Evolutionary conservation across 2,888 invertebrate species (phyloP).

Genomic region (Papilio protenor): DNA sequence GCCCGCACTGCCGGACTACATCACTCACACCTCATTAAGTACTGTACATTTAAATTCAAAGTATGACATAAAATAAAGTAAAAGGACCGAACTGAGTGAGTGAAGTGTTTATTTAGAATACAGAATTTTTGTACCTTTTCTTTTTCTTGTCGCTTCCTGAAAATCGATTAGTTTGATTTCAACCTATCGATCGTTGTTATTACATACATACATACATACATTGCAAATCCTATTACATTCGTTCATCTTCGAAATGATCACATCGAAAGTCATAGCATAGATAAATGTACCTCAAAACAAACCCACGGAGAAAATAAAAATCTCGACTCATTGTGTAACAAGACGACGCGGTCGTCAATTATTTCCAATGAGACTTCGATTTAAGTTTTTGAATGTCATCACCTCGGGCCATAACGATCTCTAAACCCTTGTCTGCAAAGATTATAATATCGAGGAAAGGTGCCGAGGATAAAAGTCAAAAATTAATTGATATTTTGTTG

Average conservation of each 20-base stretch:
- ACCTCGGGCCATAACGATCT: constrained; percentile 37
- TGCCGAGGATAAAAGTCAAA: constrained; percentile 64
- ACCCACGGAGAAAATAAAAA: constrained; percentile 42
- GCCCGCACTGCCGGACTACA: neutral
- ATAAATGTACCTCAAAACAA: constrained; percentile 13
- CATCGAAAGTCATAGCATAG: neutral
- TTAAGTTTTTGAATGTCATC: constrained; percentile 47
- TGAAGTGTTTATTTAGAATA: too few species aligned
- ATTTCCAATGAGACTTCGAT: constrained; percentile 74
- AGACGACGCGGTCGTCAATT: constrained; percentile 66
- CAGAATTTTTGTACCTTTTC: neutral
- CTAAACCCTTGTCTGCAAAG: neutral
- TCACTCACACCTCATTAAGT: neutral
- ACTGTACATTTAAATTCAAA: neutral
- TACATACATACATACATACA: too few species aligned
- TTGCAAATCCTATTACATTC: neutral
- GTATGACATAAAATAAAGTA: neutral
- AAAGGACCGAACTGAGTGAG: too few species aligned
- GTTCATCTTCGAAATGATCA: neutral
- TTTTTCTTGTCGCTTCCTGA: neutral
- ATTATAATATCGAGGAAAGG: neutral
- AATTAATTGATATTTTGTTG: constrained; percentile 75
- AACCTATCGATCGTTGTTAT: neutral
- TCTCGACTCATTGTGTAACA: constrained; percentile 51
- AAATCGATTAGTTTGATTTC: neutral